Base-by-base conservation (phyloP, 1,140 invertebrate genomes). In the Temnothorax nylanderi region DNA sequence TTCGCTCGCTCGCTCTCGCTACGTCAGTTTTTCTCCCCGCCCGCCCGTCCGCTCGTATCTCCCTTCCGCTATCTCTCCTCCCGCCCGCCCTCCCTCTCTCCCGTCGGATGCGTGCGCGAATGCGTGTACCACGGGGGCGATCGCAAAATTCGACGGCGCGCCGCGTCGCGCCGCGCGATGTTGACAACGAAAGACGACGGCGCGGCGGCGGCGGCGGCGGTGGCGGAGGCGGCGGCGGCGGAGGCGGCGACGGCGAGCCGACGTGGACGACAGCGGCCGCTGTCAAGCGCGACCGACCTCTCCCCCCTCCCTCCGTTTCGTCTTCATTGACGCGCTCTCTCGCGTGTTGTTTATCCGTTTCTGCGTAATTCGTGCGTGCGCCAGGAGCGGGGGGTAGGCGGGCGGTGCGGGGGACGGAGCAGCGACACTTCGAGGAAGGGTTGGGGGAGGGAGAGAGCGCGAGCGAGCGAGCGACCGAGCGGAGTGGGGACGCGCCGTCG, bases 241-340 rank as follows among this genome's bases (percentile, higher is more conserved):
- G 44, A 60, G 47, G 54, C 74, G 26, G 34, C 32, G 32, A 10
- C 21, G 41, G 49, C 54, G n/a, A 11, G n/a, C 47, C 32, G 62
- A 80, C 32, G 21, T 62, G 21, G 37, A 60, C 56, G 77, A 80
- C 44, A 47, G 18, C 58, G 32, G 6, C 7, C 41, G 67, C 69
- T 80, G 37, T 86, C 72, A 82, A 82, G 51, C 78, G 51, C 18
- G 37, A 32, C 54, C 62, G 26, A 21, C 44, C 41, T 69, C 65
- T 13, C 26, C 32, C 49, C 37, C 62, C 80, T 65, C 58, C 60
- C 37, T 7, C 58, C 51, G 44, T 18, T 56, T 34, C 64, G n/a
- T 87, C 56, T 76, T 82, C 87, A 81, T 90, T 88, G 80, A 78
- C 85, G 87, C 81, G 85, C 74, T 89, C 87, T 91, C 72, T 54